A percentile compares a stretch with the other conserved stretches of the same genome.
phyloP scores from a whole-genome alignment of 2,888 invertebrate genomes.

The Protophormia terraenovae region DNA sequence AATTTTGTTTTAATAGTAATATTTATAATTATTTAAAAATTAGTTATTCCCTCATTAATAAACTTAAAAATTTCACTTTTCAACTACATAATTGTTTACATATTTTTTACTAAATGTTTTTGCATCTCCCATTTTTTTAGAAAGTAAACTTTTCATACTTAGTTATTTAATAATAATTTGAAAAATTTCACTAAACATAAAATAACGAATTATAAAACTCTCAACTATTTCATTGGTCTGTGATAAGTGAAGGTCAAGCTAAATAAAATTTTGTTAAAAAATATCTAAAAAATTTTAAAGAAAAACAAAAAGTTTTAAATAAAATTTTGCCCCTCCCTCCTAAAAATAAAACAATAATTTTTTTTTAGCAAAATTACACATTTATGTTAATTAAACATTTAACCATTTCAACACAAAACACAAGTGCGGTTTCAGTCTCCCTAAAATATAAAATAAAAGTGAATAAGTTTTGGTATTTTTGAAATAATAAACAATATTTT shows the following conservation, averaged over 20 bases:
- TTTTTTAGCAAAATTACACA: conserved; percentile 54
- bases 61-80: conserved; percentile 41
- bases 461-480: conserved; percentile 40
- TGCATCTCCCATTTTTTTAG: conserved; percentile 6
- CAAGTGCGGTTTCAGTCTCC: conserved; percentile 65
- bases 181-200: conserved; percentile 23
- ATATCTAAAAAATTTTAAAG: conserved; percentile 26
- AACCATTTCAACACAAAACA: conserved; percentile 43
- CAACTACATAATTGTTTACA: background rate
- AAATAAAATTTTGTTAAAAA: conserved; percentile 65
- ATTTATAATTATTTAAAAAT: too few relatives aligned
- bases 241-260: conserved; percentile 79
- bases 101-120: background rate
- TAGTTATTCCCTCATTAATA: too few relatives aligned
- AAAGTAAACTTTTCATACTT: background rate
- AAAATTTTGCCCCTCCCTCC: background rate
- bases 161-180: background rate
- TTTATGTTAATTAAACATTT: conserved; percentile 56
- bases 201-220: conserved; percentile 61
- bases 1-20: too few relatives aligned
- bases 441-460: conserved; percentile 52
- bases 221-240: conserved; percentile 75
- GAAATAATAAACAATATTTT: conserved; percentile 42
- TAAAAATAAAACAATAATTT: conserved; percentile 61
- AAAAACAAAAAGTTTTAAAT: conserved; percentile 64